Base-by-base conservation (phyloP, 2,888 invertebrate species). In the Incurvaria masculella region DNA sequence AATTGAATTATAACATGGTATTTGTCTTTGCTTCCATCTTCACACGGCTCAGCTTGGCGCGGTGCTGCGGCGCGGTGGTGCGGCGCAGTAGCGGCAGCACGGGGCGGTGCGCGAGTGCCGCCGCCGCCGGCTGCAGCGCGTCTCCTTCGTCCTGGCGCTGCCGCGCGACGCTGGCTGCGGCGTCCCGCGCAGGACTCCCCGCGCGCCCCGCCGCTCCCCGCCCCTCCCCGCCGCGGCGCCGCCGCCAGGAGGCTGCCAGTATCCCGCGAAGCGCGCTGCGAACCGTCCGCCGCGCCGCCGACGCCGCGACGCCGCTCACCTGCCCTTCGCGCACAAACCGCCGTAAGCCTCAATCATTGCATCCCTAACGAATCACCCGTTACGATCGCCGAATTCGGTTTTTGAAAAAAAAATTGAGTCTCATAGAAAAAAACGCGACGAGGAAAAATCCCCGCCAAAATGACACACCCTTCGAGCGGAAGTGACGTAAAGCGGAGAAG, bases 191-290 rank as follows among this genome's bases (percentile, higher is more conserved):
- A 21, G 21, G 23, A 23, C 23, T 23, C n/a, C 18, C n/a, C 21
- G 60, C 65, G 65, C 61, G 65, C 63, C 59, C 61, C 68, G 73
- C 76, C 76, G 74, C 75, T 74, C 72, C 67, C 71, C 72, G 64
- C 72, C 63, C 67, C 61, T 61, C 46, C 43, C 59, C 51, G 50
- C 58, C 53, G 50, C 46, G 51, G 50, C 51, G 48, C 55, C 46
- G 51, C 50, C 51, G 48, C 55, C 58, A 62, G 69, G 72, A 69
- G 65, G 72, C 69, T 69, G 61, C 61, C 73, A 76, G 76, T 78
- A 66, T 68, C 69, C 68, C 74, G 76, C 76, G 71, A 60, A 61
- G 66, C 73, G 75, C 70, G 71, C 63, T 61, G 61, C 59, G 63
- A 68, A 61, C 61, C 53, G 56, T 20, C 53, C 46, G 21, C 52